These are phyloP conservation scores for Spheniscus mendiculus DNA, from an alignment of 2,113 vertebrate genomes.

Conservation along the genomic window DNA sequence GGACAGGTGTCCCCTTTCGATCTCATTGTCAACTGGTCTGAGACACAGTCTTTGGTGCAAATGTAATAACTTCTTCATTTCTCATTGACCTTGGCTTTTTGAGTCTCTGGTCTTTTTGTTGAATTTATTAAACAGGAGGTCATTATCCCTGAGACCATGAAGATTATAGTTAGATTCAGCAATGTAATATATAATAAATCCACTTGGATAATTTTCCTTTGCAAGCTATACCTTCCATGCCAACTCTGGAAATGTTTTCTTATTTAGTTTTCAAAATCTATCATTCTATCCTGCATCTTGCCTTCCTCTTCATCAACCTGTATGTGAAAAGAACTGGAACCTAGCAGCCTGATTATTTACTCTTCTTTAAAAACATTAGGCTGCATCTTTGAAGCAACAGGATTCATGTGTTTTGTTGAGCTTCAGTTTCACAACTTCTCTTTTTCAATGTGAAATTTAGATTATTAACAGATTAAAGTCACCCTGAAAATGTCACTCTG, in stretches of 20 bases:
- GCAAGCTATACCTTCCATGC: background rate
- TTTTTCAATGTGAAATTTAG: background rate
- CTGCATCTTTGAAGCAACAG: background rate
- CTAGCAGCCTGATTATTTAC: background rate
- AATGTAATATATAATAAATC: background rate
- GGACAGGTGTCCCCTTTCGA: accelerated
- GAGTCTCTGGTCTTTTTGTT: background rate
- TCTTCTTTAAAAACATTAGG: background rate
- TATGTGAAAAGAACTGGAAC: background rate
- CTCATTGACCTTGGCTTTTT: background rate
- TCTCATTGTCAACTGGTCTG: background rate
- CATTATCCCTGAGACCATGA: background rate
- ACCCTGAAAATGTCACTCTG: background rate
- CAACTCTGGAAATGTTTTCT: background rate
- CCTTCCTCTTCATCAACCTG: background rate
- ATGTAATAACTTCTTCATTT: background rate
- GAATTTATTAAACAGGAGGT: background rate
- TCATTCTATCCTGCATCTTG: background rate
- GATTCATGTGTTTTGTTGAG: background rate
- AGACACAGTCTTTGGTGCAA: accelerated
- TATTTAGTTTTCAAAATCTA: background rate
- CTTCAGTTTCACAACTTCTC: background rate
- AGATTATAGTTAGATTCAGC: background rate
- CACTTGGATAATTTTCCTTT: background rate
- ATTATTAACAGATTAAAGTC: background rate